phyloP scores from a whole-genome alignment of 2,797 vertebrate genomes.

The Arctocebus calabarensis region DNA sequence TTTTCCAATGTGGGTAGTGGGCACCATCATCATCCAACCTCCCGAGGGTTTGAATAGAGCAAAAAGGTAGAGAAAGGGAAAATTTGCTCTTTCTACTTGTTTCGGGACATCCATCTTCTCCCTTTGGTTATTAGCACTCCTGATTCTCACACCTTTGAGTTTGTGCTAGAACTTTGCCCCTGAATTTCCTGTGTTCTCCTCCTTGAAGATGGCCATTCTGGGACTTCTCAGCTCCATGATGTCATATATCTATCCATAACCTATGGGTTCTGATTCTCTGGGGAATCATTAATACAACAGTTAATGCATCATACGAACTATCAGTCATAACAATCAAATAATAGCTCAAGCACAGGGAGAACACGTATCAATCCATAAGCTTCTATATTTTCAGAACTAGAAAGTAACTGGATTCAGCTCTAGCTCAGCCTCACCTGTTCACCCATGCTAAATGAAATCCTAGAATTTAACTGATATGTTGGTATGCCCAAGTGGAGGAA shows the following conservation, averaged over 20 bases:
- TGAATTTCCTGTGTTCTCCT: no score
- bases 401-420: not conserved
- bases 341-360: not conserved
- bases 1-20: not conserved
- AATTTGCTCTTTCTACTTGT: not conserved
- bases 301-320: not conserved
- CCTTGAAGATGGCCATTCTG: not conserved
- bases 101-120: no score
- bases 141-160: not conserved
- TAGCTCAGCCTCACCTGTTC: not conserved
- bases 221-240: not conserved
- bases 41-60: not conserved
- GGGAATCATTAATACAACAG: not conserved
- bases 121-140: not conserved
- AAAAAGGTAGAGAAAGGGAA: not conserved
- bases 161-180: not conserved
- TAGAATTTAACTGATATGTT: not conserved
- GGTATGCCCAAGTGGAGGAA: not conserved
- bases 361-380: not conserved
- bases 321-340: not conserved
- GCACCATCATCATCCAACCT: not conserved
- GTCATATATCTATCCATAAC: not conserved
- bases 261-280: not conserved
- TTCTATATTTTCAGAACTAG: not conserved
- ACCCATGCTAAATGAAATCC: not conserved